Evolutionary conservation across 2,113 vertebrate genomes (phyloP).

Genomic region (Tragelaphus buxtoni): DNA sequence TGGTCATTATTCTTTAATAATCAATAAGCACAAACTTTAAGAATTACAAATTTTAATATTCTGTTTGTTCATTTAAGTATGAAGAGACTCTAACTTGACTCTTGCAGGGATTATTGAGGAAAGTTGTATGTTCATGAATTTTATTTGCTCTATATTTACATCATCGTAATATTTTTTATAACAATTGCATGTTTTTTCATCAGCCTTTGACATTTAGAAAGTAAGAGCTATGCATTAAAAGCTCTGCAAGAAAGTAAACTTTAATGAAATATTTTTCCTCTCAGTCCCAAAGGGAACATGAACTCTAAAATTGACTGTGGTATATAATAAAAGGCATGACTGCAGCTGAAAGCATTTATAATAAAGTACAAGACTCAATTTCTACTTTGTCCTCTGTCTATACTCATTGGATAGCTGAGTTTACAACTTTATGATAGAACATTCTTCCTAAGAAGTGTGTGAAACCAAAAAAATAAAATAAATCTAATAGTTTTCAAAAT

Average conservation of each 20-base stretch:
- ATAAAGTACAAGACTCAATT: slow-evolving; percentile 28
- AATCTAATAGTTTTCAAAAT: slow-evolving; percentile 44
- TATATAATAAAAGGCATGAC: slow-evolving; percentile 23
- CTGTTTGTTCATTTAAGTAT: not conserved
- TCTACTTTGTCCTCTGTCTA: slow-evolving; percentile 16
- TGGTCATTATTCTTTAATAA: not conserved
- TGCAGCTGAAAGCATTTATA: slow-evolving; percentile 45
- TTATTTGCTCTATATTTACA: slow-evolving; percentile 35
- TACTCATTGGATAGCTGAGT: not conserved
- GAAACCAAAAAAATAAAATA: not conserved
- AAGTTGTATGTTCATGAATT: slow-evolving; percentile 14
- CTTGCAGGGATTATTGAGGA: not conserved
- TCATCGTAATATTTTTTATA: slow-evolving; percentile 50
- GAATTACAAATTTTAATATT: not conserved
- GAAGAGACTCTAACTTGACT: slow-evolving; percentile 30
- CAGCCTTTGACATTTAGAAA: slow-evolving; percentile 52
- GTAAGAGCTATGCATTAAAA: slow-evolving; percentile 59
- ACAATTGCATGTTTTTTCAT: slow-evolving; percentile 49
- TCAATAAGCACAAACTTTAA: not conserved
- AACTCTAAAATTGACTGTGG: slow-evolving; percentile 39
- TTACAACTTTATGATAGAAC: slow-evolving; percentile 13
- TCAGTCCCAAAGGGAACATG: slow-evolving; percentile 61
- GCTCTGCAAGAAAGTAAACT: slow-evolving; percentile 44
- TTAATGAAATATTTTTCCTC: slow-evolving; percentile 65
- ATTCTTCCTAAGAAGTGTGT: not conserved